Evolutionary conservation across 2,888 invertebrate species (phyloP), one percentile per base, ranked within the genome.

Genomic region (Ferdinandea cuprea): DNA sequence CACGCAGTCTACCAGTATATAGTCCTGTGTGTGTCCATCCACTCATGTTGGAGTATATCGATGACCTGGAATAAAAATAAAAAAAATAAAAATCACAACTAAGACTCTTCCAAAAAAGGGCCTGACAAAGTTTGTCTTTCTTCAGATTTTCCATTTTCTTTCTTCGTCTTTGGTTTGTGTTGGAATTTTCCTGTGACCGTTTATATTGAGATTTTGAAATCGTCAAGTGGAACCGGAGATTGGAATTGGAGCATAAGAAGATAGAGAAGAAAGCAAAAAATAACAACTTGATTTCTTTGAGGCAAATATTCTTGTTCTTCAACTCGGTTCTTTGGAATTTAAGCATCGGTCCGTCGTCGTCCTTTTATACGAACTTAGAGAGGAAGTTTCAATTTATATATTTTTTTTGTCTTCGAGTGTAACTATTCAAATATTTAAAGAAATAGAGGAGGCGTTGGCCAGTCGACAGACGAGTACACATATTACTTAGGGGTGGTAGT

Each of bases 151-250:
- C 58, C 48, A 19, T 66, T 58, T 19, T 25, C 13, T 37, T 19
- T 30, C 7, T 46, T 54, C 11, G 2, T 28, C 5, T 44, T 30
- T 21, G 7, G 13, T 40, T 46, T 37, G 19, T 9, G 54, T 21
- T 37, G 11, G 35, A 25, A 35, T 21, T 58, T 44, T 17, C 25
- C 19, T 17, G 28, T 30, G 61, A 69, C 25, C 61, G 63, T 76
- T 76, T 80, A 69, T 80, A 69, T 76, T 76, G 50, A 74, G 76
- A 80, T 76, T 61, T 72, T 59, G 44, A 69, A 76, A 76, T 80
- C 63, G 80, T 80, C 74, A 76, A 80, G 80, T 80, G 69, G 76
- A 80, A 80, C 58, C 76, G 69, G 69, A 80, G 56, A 80, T 80
- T 80, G 74, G 37, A 74, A 69, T 68, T 69, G 80, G 66, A 80